Conservation (phyloP, 2,888 invertebrate genomes). For the Meiosimyza decipiens region DNA sequence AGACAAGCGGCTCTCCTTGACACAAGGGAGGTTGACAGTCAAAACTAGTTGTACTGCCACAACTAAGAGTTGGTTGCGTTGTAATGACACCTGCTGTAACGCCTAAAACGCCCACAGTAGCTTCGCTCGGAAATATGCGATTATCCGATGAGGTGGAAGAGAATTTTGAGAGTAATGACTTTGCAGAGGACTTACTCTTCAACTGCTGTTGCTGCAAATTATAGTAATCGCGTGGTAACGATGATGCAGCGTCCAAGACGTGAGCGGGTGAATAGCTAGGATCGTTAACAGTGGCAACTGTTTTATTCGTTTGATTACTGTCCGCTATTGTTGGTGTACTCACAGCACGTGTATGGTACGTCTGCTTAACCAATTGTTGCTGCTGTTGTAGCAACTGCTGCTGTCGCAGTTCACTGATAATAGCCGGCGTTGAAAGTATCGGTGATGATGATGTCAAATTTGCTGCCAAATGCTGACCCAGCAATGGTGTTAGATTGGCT, state of each 20-base stretch:
- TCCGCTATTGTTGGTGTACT: constrained; percentile 41
- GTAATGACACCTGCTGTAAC: constrained; percentile 55
- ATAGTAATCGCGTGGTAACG: constrained; percentile 64
- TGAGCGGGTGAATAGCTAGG: constrained; percentile 43
- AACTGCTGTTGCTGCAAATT: constrained; percentile 63
- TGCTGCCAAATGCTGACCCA: constrained; percentile 59
- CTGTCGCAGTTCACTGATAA: constrained; percentile 57
- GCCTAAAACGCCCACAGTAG: constrained; percentile 49
- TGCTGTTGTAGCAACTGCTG: constrained; percentile 38
- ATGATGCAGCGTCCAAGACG: constrained; percentile 45
- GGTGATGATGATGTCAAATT: constrained; percentile 55
- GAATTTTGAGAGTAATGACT: constrained; percentile 61
- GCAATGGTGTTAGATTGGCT: constrained; percentile 59
- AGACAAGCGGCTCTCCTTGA: constrained; percentile 50
- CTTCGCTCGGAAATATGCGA: constrained; percentile 61
- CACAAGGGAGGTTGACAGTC: constrained; percentile 55
- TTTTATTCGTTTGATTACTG: neutral
- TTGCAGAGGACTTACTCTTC: constrained; percentile 60
- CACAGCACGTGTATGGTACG: constrained; percentile 38
- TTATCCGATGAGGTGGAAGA: constrained; percentile 59
- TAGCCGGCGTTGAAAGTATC: constrained; percentile 43
- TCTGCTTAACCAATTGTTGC: constrained; percentile 40
- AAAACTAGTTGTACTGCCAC: constrained; percentile 49
- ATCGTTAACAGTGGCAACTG: neutral
- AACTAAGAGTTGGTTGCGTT: constrained; percentile 52